Base-by-base conservation (phyloP, 2,888 invertebrate species). In the Didymodactylos carnosus region DNA sequence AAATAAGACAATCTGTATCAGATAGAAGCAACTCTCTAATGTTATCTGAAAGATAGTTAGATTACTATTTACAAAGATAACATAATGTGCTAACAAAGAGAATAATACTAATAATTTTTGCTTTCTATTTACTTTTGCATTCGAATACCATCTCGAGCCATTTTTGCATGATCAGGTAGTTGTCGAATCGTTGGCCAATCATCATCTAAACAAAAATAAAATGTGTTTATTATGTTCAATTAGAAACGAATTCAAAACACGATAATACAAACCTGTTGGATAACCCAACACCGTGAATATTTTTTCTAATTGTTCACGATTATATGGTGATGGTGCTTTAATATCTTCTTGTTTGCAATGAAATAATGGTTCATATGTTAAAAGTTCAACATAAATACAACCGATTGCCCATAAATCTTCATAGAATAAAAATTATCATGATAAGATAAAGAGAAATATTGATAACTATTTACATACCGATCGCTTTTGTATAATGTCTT, bases 271-370 rank as follows among this genome's bases (percentile, higher is more conserved):
- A 62, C 53, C 53, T 62, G 53, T 27, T n/a, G 95, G 95, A 83
- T 95, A 98, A 25, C 98, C 98, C 97, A 98, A 97, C 0, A 98
- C 95, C 85, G 92, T 94, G 84, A 98, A 98, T 85, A 98, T 98
- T 81, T 95, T 86, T 84, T 97, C 95, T 73, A 98, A 84, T 82
- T 98, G 98, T 83, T 98, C 98, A 81, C 95, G 95, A 83, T 98
- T 97, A 83, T 98, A 98, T 0, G 98, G 98, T 86, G 95, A 97
- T 80, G 93, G 94, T 0, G 97, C 95, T 84, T 98, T 98, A 76
- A 98, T 97, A 82, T 98, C 97, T 85, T 98, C 98, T 85, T 98
- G 98, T 10, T 97, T 88, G 85, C 97, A 98, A 82, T 97, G 95
- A 84, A 98, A 98, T 81, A 98, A 94, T 16, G 98, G 98, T 83